Evolutionary conservation across 2,888 invertebrate genomes (phyloP).

Genomic region (Lordiphosa fenestrarum): DNA sequence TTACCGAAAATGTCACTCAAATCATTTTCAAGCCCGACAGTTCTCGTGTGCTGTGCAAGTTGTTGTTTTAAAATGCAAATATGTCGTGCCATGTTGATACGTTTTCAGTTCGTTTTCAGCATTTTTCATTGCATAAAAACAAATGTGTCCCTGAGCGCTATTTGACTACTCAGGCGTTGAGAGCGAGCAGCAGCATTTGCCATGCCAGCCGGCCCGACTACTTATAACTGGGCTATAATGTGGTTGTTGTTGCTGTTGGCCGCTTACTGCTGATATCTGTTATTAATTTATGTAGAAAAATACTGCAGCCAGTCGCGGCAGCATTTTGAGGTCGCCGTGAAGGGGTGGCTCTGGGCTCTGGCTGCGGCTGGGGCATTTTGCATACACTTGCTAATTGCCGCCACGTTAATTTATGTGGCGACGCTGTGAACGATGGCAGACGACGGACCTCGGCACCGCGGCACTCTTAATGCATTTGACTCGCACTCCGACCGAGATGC

Average conservation of each 20-base stretch:
- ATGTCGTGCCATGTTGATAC: slow-evolving; percentile 66
- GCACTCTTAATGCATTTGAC: slow-evolving; percentile 66
- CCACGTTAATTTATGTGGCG: slow-evolving; percentile 74
- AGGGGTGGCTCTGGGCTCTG: slow-evolving; percentile 6
- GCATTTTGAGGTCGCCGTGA: slow-evolving; percentile 53
- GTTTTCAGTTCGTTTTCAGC: slow-evolving; percentile 37
- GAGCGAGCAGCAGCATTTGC: slow-evolving; percentile 12
- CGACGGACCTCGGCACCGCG: slow-evolving; percentile 16
- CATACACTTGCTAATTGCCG: slow-evolving; percentile 75
- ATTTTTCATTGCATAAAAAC: slow-evolving; percentile 44
- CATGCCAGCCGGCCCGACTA: slow-evolving; percentile 33
- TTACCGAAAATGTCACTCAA: slow-evolving; percentile 29
- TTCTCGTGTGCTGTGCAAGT: background rate
- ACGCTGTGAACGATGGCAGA: slow-evolving; percentile 32
- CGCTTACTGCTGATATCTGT: slow-evolving; percentile 64
- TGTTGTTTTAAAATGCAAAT: slow-evolving; percentile 67
- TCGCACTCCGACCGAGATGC: slow-evolving; percentile 25
- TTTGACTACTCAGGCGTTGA: slow-evolving; percentile 49
- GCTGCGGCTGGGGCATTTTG: slow-evolving; percentile 54
- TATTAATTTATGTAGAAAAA: slow-evolving; percentile 70
- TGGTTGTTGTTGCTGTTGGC: slow-evolving; percentile 31
- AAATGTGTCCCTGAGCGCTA: slow-evolving; percentile 74
- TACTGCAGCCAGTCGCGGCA: slow-evolving; percentile 28
- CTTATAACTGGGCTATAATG: slow-evolving; percentile 68
- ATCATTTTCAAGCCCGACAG: slow-evolving; percentile 34